Evolutionary conservation across 2,888 invertebrate species (phyloP).

Genomic region (Ischnus inquisitorius): DNA sequence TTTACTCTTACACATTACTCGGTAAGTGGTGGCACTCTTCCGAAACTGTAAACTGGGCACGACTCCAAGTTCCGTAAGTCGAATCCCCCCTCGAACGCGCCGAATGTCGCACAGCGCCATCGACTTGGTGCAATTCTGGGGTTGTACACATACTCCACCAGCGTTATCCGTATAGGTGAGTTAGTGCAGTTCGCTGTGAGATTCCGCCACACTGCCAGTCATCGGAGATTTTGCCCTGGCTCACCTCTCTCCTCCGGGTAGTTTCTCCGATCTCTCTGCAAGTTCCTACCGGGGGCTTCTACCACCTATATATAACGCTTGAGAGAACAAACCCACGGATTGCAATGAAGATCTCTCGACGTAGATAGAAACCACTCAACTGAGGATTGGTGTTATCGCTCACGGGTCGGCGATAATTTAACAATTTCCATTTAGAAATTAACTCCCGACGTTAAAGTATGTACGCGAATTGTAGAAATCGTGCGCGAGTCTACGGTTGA

Average conservation of each 20-base stretch:
- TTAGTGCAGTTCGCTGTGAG: conserved; percentile 43
- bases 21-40: conserved; percentile 83
- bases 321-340: conserved; percentile 43
- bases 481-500: too few relatives aligned
- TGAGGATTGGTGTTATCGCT: neutral
- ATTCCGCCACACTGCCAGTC: conserved; percentile 43
- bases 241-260: conserved; percentile 17
- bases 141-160: conserved; percentile 25
- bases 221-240: conserved; percentile 51
- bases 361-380: conserved; percentile 25
- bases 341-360: conserved; percentile 20
- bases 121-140: conserved; percentile 64
- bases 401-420: conserved; percentile 18
- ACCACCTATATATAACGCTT: conserved; percentile 34
- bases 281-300: conserved; percentile 33
- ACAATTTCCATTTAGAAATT: neutral
- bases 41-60: conserved; percentile 63
- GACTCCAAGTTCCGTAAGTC: conserved; percentile 68
- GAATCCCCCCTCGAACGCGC: conserved; percentile 48
- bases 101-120: conserved; percentile 65
- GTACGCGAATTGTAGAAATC: neutral
- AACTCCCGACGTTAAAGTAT: neutral
- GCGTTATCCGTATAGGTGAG: conserved; percentile 14
- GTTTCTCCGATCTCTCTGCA: conserved; percentile 45
- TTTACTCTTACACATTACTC: conserved; percentile 75